Evolutionary conservation across 2,113 vertebrate species (phyloP), one percentile per base, ranked within the genome.

Genomic region (Heterotis niloticus): DNA sequence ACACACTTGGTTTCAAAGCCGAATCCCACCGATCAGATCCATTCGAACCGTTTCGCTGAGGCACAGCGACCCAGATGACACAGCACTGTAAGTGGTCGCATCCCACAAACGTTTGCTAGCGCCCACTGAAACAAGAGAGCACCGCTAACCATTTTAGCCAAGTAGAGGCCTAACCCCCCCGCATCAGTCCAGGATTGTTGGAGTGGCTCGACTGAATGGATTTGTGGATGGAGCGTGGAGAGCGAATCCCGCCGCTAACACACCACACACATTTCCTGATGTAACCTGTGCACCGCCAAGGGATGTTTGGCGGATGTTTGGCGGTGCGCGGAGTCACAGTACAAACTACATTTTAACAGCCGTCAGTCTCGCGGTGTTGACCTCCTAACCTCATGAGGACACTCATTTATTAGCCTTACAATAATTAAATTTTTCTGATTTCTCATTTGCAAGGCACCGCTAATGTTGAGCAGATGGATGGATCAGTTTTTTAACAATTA

Each of bases 21-120:
- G n/a, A 10, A 20, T 54, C 12, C 75, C 76, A 14, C 71, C 29
- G 34, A 76, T 5, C 64, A n/a, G 56, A 10, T 79, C 23, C 80
- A 26, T 76, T 56, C 64, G 26, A 83, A 44, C 77, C 83, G 17
- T 69, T 87, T 59, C 56, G 16, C 29, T 28, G 57, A 23, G 51
- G 23, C 85, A 88, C 0, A 91, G 81, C 88, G 98, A 96, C 85
- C 94, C 95, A 66, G 91, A 24, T 62, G 74, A 16, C 59, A 14
- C 57, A 75, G n/a, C 62, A 24, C 62, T 26, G 56, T 57, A 75
- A 75, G 74, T 64, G 23, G 18, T 26, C 28, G 20, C 56, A 75
- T 62, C 28, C 74, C 26, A 18, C 56, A 62, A 59, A 75, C 17
- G 26, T 75, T 34, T 62, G 62, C 62, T 62, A 62, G 73, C 59